A percentile compares a stretch with the other conserved stretches of the same genome.
Evolutionary conservation across 2,113 vertebrate genomes (phyloP).

Genomic region (Seriola aureovittata): DNA sequence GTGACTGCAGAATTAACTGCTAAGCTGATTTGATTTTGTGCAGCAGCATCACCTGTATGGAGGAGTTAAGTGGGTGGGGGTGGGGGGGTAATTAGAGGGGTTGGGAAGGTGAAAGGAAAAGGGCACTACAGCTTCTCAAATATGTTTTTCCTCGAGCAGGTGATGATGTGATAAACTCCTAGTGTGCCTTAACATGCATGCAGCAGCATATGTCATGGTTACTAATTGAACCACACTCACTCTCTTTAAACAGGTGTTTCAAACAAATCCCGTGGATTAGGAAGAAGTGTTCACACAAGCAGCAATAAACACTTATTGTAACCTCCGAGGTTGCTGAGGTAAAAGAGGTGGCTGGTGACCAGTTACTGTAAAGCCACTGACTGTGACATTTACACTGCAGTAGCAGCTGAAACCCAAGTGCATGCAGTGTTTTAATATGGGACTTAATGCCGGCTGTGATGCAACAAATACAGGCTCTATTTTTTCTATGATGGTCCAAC

Average conservation of each 20-base stretch:
- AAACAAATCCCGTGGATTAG: constrained; percentile 55
- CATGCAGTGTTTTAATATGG: neutral
- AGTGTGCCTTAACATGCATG: constrained; percentile 25
- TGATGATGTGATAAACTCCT: constrained; percentile 30
- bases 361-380: no score
- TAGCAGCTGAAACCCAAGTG: neutral
- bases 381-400: neutral
- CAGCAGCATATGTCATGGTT: constrained; percentile 61
- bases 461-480: neutral
- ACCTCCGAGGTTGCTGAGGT: neutral
- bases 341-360: neutral
- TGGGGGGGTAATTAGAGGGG: neutral
- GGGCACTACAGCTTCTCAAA: constrained; percentile 13
- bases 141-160: constrained; percentile 22
- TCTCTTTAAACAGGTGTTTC: constrained; percentile 40
- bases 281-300: constrained; percentile 27
- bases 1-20: constrained; percentile 7
- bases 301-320: constrained; percentile 21
- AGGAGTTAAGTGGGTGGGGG: neutral
- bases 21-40: constrained; percentile 55
- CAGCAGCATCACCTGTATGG: constrained; percentile 45
- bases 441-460: constrained; percentile 29
- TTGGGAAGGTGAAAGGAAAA: neutral
- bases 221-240: constrained; percentile 10
- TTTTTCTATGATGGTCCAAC: neutral